Base-by-base conservation (phyloP, 2,113 vertebrate species). In the Oceanites oceanicus region DNA sequence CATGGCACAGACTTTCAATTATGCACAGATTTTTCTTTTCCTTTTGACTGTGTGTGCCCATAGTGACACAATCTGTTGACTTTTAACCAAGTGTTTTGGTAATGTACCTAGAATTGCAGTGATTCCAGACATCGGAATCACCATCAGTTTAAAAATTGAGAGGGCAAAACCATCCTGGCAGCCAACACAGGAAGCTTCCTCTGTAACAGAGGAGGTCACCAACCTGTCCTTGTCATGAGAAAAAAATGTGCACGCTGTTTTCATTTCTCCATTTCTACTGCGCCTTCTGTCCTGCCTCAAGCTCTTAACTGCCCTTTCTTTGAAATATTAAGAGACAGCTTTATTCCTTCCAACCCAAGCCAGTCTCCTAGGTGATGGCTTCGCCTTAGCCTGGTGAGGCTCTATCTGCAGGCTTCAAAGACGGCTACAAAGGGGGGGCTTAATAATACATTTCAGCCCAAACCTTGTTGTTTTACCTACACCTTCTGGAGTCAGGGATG, bases 1-100 rank as follows among this genome's bases (percentile, higher is more conserved):
- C 45, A 81, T 34, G 38, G 23, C 55, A 90, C 29, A 87, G 66
- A 38, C 40, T 75, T 82, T 66, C 76, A 94, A 11, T 77, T 79
- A 82, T 38, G 42, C 62, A 82, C 3, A 25, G 14, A 4, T 45
- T 13, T 26, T 34, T 68, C 38, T 80, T 50, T 76, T 62, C 49
- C 10, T 86, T 78, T 76, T 94, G 81, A 61, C 40, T 55, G 5
- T 50, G 5, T 49, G 30, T 76, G n/a, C 89, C 91, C 71, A 59
- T 85, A 91, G 50, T 80, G 71, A 96, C 92, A 96, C 58, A 90
- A 86, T 85, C 63, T 70, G 55, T 95, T 97, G 52, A 95, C 29
- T 95, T 75, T 91, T 58, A 82, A 88, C 50, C 6, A 88, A 88
- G 29, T 59, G 53, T 81, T 94, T 92, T 59, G 50, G 26, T 92